phyloP scores from a whole-genome alignment of 1,140 invertebrate genomes.

The Aphaenogaster rudis region DNA sequence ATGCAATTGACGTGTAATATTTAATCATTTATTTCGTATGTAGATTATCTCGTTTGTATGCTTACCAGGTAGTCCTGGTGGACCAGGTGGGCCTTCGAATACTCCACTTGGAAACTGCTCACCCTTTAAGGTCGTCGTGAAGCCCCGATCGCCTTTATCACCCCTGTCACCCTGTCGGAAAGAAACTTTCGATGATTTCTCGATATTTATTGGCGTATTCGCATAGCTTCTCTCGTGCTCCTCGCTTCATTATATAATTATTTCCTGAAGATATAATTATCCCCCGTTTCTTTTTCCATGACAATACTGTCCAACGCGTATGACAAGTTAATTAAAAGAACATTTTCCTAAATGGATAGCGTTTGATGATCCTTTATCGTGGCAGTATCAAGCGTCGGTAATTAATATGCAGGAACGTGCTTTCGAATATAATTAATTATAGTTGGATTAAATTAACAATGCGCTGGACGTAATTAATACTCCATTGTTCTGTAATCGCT shows the following conservation, averaged over 20 bases:
- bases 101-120: conserved; percentile 96
- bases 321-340: conserved; percentile 30
- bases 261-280: conserved; percentile 3
- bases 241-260: conserved; percentile 30
- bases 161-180: conserved; percentile 93
- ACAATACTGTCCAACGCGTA: not conserved
- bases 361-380: conserved; percentile 13
- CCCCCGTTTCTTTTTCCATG: not conserved
- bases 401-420: conserved; percentile 56
- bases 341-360: conserved; percentile 18
- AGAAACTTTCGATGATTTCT: conserved; percentile 59
- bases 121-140: conserved; percentile 95
- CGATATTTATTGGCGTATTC: not conserved
- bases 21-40: conserved; percentile 59
- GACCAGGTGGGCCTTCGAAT: conserved; percentile 97
- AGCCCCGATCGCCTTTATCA: conserved; percentile 95
- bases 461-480: conserved; percentile 58
- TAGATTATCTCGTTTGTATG: conserved; percentile 74
- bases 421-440: conserved; percentile 60
- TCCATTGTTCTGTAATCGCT: conserved; percentile 59
- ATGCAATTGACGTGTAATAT: conserved; percentile 44
- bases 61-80: conserved; percentile 95
- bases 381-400: conserved; percentile 36
- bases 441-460: conserved; percentile 57
- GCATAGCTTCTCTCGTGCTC: not conserved